phyloP scores from a whole-genome alignment of 1,140 invertebrate genomes.

The Calephelis virginiensis region DNA sequence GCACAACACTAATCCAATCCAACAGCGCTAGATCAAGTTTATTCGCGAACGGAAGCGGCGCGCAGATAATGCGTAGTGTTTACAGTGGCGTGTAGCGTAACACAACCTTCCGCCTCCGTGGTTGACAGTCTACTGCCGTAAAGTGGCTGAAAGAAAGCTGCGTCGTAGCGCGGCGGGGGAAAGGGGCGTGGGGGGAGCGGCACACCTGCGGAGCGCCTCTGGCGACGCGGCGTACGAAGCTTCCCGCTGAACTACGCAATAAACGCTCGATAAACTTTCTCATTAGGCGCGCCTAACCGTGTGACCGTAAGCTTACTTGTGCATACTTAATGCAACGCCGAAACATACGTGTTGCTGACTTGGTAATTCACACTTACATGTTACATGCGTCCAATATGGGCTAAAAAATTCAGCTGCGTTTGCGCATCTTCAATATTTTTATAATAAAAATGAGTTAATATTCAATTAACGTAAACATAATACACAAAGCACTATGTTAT shows the following conservation, averaged over 20 bases:
- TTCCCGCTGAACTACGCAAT: slow-evolving; percentile 74
- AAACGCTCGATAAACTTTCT: slow-evolving; percentile 77
- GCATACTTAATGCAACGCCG: slow-evolving; percentile 57
- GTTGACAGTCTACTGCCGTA: slow-evolving; percentile 68
- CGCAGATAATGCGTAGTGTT: slow-evolving; percentile 69
- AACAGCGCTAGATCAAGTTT: slow-evolving; percentile 54
- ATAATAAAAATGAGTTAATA: too few species aligned
- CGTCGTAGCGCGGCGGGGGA: slow-evolving; percentile 43
- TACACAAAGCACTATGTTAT: too few species aligned
- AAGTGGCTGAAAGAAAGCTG: slow-evolving; percentile 65
- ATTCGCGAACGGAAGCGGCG: slow-evolving; percentile 61
- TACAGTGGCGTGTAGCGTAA: slow-evolving; percentile 55
- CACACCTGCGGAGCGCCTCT: slow-evolving; percentile 69
- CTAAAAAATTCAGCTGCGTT: background rate
- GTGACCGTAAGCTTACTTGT: slow-evolving; percentile 72
- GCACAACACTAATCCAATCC: slow-evolving; percentile 65
- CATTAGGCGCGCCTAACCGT: slow-evolving; percentile 75
- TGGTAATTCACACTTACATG: slow-evolving; percentile 46
- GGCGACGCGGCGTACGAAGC: slow-evolving; percentile 61
- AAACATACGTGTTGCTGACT: slow-evolving; percentile 42
- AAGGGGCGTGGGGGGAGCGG: slow-evolving; percentile 40
- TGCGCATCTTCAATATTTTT: background rate
- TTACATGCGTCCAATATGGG: slow-evolving; percentile 19
- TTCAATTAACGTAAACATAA: too few species aligned
- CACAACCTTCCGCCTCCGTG: slow-evolving; percentile 44